Percentiles rank a stretch among this genome's conserved stretches.
Evolutionary conservation across 2,797 vertebrate genomes (phyloP).

Genomic region (Naso thynnoides): DNA sequence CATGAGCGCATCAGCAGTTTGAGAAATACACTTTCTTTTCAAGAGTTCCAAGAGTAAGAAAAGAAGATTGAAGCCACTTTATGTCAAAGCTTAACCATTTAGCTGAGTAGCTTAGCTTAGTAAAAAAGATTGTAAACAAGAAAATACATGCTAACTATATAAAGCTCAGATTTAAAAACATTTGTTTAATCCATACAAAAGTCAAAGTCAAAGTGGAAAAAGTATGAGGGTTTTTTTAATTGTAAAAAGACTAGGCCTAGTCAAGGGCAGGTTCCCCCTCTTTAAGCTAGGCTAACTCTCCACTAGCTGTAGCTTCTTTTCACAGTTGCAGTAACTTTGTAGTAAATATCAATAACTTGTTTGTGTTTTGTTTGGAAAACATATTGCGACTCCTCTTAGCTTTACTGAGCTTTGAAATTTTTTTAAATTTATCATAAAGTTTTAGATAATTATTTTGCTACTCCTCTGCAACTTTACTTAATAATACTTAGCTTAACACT

Average conservation of each 20-base stretch:
- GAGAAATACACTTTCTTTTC: neutral
- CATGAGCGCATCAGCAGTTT: neutral
- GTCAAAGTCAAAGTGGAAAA: too few relatives aligned
- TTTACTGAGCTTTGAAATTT: too few relatives aligned
- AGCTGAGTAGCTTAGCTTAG: slow-evolving; percentile 10
- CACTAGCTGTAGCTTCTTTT: neutral
- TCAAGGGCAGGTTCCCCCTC: neutral
- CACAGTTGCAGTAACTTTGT: too few relatives aligned
- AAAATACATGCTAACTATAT: neutral
- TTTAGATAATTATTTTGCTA: too few relatives aligned
- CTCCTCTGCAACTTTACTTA: too few relatives aligned
- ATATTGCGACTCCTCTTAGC: too few relatives aligned
- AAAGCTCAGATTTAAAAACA: neutral
- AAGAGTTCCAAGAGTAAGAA: neutral
- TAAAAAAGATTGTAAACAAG: neutral
- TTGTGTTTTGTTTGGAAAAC: too few relatives aligned
- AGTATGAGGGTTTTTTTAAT: too few relatives aligned
- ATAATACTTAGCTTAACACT: too few relatives aligned
- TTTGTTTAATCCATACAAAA: neutral
- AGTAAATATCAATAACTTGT: too few relatives aligned
- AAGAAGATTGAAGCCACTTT: slow-evolving; percentile 3
- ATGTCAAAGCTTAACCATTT: neutral
- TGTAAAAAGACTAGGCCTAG: neutral
- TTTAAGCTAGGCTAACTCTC: neutral
- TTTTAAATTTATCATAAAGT: too few relatives aligned